phyloP scores from a whole-genome alignment of 2,797 vertebrate species.

The Phoebastria nigripes region DNA sequence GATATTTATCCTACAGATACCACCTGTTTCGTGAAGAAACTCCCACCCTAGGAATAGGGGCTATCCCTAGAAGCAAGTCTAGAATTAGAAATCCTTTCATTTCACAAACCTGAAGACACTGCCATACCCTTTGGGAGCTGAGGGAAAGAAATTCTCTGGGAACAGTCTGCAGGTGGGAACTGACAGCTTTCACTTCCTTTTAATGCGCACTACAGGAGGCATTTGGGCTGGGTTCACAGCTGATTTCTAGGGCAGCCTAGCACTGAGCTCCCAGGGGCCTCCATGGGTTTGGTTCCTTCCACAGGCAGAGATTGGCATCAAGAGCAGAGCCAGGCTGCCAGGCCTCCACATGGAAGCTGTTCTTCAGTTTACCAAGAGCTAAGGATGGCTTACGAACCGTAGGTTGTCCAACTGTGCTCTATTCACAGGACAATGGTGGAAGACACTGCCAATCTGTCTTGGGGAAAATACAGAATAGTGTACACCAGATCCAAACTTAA shows the following conservation, averaged over 20 bases:
- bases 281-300: neutral
- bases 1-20: neutral
- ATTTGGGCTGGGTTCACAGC: neutral
- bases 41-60: neutral
- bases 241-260: neutral
- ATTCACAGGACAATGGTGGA: neutral
- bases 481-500: neutral
- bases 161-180: neutral
- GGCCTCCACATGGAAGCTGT: neutral
- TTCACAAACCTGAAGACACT: neutral
- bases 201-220: accelerated
- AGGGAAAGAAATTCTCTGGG: neutral
- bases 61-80: neutral
- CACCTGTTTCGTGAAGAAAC: neutral
- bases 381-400: accelerated
- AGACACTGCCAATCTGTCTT: neutral
- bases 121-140: neutral
- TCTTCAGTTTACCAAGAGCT: neutral
- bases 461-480: neutral
- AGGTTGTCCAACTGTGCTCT: neutral
- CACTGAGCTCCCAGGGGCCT: neutral
- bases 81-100: neutral
- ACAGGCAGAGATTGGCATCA: neutral
- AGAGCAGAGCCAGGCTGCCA: neutral
- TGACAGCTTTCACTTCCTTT: neutral